Evolutionary conservation across 2,113 vertebrate genomes (phyloP).

Genomic region (Micronycteris hirsuta): DNA sequence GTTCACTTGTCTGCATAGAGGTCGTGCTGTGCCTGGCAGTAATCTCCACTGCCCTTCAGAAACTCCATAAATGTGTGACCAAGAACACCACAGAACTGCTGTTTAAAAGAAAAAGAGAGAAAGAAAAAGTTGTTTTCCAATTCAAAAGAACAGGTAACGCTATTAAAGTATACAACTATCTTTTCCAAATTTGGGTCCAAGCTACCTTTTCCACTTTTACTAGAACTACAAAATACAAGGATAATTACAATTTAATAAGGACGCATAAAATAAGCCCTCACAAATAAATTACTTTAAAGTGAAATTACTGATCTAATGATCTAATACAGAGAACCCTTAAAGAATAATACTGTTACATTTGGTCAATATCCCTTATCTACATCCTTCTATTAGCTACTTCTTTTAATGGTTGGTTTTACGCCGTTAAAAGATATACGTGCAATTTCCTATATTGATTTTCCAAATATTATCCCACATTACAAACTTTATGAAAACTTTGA

Average conservation of each 20-base stretch:
- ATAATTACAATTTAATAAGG: not conserved
- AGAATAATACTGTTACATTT: not conserved
- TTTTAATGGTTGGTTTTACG: not conserved
- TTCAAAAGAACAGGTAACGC: not conserved
- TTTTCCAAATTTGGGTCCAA: not conserved
- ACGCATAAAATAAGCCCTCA: not conserved
- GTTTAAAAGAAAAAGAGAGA: constrained; percentile 75
- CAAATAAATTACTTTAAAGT: not conserved
- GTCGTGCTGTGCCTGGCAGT: constrained; percentile 99
- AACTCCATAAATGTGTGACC: constrained; percentile 99
- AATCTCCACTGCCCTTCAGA: constrained; percentile 99
- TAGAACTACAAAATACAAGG: not conserved
- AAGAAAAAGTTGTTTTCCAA: constrained; percentile 46
- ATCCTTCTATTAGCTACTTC: not conserved
- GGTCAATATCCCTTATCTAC: not conserved
- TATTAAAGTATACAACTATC: not conserved
- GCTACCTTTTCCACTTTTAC: not conserved
- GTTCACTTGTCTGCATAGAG: constrained; percentile 99
- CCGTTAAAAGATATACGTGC: not conserved
- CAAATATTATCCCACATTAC: not conserved
- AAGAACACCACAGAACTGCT: constrained; percentile 99
- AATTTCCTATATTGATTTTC: not conserved
- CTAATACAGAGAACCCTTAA: not conserved
- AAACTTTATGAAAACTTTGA: not conserved
- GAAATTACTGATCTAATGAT: not conserved